Conservation (phyloP, 1,140 invertebrate species). For the Lanistes nyassanus region DNA sequence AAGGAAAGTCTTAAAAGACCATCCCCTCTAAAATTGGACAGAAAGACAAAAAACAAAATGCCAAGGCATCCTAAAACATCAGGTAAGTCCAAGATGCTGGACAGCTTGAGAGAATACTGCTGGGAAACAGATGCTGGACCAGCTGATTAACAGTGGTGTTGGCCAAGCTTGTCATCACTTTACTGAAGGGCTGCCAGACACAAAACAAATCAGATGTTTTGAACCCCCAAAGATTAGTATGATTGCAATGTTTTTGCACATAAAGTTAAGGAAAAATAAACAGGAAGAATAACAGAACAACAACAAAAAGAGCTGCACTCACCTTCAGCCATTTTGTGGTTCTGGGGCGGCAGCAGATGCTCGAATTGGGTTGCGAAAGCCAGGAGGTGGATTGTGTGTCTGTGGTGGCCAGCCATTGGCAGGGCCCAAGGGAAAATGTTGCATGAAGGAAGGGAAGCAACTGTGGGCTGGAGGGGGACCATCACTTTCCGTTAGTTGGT, state of each 20-base stretch:
- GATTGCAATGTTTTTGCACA: too few species aligned
- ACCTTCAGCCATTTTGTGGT: constrained; percentile 59
- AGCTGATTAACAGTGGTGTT: too few species aligned
- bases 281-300: too few species aligned
- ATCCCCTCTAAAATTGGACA: too few species aligned
- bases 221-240: too few species aligned
- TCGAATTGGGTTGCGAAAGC: constrained; percentile 54
- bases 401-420: constrained; percentile 56
- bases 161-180: background rate
- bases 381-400: constrained; percentile 62
- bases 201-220: background rate
- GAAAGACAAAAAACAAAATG: too few species aligned
- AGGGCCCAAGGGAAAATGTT: constrained; percentile 60
- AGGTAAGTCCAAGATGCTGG: too few species aligned
- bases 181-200: background rate
- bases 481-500: constrained; percentile 68
- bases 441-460: constrained; percentile 60
- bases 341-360: constrained; percentile 54
- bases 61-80: too few species aligned
- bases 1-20: too few species aligned
- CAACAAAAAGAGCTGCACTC: background rate
- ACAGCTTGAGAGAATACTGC: too few species aligned
- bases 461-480: constrained; percentile 43
- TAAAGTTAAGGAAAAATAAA: too few species aligned
- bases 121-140: too few species aligned